Percentiles rank a stretch among this genome's conserved stretches.
Evolutionary conservation across 2,113 vertebrate genomes (phyloP).

Genomic region (Gobius niger): DNA sequence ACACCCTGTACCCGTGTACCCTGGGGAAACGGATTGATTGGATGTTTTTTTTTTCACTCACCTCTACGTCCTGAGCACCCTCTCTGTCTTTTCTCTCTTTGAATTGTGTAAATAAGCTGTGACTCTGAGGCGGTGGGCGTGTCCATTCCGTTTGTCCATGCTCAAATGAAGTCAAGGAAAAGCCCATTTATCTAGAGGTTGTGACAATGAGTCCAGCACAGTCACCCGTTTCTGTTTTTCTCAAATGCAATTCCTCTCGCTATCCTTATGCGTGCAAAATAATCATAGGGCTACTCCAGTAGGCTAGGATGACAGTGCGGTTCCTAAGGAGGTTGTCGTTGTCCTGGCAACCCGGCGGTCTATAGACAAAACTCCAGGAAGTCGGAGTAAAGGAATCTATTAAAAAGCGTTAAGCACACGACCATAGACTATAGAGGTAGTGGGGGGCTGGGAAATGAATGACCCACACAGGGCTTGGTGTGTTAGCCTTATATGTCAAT

Average conservation of each 20-base stretch:
- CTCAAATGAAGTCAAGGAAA: no score
- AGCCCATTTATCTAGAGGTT: no score
- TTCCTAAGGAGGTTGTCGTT: neutral
- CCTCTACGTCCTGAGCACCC: no score
- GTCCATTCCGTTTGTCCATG: no score
- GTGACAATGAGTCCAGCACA: no score
- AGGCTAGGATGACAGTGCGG: neutral
- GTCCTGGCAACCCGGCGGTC: neutral
- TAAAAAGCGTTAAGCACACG: constrained; percentile 1
- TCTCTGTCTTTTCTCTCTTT: no score
- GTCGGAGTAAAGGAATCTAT: constrained; percentile 6
- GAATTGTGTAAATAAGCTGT: no score
- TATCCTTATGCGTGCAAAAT: neutral
- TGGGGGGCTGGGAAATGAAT: neutral
- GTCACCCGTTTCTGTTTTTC: no score
- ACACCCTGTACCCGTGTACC: no score
- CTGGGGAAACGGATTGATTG: no score
- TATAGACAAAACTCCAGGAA: constrained; percentile 13
- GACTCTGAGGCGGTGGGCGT: no score
- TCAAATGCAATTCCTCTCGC: neutral
- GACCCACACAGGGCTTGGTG: neutral
- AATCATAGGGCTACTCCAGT: neutral
- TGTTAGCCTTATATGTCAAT: neutral
- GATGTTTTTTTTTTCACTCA: no score
- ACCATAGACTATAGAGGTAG: neutral